These are phyloP conservation scores for Cuculus canorus DNA, from an alignment of 2,797 vertebrate genomes.

Conservation along the genomic window DNA sequence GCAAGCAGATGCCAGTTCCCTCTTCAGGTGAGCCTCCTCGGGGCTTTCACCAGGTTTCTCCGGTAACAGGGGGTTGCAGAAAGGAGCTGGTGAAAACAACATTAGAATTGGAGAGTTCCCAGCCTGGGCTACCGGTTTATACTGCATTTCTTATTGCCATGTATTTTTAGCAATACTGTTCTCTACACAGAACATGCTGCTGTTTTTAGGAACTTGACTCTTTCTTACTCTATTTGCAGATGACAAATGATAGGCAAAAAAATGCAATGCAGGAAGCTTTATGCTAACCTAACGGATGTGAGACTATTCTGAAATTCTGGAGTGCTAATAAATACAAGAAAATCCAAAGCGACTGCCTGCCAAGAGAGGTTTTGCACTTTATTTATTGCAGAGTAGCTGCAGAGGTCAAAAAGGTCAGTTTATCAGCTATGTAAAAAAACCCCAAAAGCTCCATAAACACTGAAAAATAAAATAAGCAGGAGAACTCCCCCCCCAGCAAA, in stretches of 20 bases:
- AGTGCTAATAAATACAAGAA: not conserved
- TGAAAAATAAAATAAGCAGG: not conserved
- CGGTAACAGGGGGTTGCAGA: not conserved
- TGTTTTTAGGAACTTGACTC: not conserved
- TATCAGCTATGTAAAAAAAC: not conserved
- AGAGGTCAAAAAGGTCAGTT: slow-evolving; percentile 9
- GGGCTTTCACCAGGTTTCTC: not conserved
- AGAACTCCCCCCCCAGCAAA: not conserved
- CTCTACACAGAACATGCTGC: not conserved
- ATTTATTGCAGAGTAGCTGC: not conserved
- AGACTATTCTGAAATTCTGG: not conserved
- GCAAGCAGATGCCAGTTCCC: not conserved
- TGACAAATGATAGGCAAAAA: slow-evolving; percentile 18
- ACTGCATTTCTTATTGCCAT: not conserved
- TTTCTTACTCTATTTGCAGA: slow-evolving; percentile 12
- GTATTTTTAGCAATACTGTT: not conserved
- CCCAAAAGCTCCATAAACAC: not conserved
- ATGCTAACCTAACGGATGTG: not conserved
- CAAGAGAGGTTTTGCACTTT: slow-evolving; percentile 29
- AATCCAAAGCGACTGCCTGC: not conserved
- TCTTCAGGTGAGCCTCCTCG: not conserved
- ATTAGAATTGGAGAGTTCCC: not conserved
- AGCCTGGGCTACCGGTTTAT: not conserved
- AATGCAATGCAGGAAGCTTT: not conserved
- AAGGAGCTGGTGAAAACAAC: not conserved